Evolutionary conservation across 2,888 invertebrate species (phyloP).

Genomic region (Aphidoletes aphidimyza): DNA sequence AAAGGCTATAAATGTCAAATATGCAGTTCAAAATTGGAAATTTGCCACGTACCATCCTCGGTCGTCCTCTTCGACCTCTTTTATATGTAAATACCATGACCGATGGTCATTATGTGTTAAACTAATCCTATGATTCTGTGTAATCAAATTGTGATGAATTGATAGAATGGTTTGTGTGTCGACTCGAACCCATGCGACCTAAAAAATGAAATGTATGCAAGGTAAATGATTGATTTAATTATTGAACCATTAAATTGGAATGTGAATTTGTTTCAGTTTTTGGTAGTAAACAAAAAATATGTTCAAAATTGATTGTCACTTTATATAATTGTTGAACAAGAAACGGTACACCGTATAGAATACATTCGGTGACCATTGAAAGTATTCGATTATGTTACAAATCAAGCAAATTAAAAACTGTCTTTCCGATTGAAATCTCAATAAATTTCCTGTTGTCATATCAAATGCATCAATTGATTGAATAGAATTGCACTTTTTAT

Average conservation of each 20-base stretch:
- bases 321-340: not conserved
- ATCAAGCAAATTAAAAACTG: conserved; percentile 10
- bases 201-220: conserved; percentile 59
- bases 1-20: not conserved
- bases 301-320: no score
- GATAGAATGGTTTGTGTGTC: conserved; percentile 93
- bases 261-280: not conserved
- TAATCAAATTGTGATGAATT: conserved; percentile 91
- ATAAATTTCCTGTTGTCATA: not conserved
- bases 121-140: conserved; percentile 88
- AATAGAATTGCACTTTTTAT: not conserved
- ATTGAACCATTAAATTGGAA: no score
- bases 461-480: not conserved
- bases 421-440: not conserved
- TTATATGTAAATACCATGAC: conserved; percentile 91
- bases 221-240: not conserved
- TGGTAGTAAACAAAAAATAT: no score
- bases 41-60: conserved; percentile 80
- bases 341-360: no score
- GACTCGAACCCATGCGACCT: conserved; percentile 94
- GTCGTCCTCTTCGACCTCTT: conserved; percentile 86
- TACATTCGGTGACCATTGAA: no score
- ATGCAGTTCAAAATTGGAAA: not conserved
- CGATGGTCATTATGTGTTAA: conserved; percentile 89
- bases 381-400: not conserved